Conservation (phyloP, 2,113 vertebrate species). For the Sterrhoptilus dennistouni region DNA sequence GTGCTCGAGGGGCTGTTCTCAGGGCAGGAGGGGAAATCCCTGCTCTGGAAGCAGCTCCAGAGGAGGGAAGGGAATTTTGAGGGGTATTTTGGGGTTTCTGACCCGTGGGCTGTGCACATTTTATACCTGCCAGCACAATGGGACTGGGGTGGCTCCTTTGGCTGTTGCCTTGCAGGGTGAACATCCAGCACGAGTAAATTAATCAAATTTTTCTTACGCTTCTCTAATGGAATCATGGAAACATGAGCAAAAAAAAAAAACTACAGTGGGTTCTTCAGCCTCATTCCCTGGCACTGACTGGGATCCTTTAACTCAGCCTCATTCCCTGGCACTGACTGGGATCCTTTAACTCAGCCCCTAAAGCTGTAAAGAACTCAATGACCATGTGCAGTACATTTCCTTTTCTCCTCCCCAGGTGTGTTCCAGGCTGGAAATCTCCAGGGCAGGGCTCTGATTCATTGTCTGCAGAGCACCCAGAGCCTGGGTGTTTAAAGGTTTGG, state of each 20-base stretch:
- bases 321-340: background rate
- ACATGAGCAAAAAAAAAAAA: background rate
- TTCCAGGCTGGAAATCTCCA: background rate
- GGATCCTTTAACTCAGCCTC: background rate
- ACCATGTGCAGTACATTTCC: background rate
- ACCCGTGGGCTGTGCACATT: rapidly evolving
- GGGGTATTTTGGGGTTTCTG: background rate
- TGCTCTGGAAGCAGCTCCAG: background rate
- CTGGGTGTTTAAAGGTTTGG: background rate
- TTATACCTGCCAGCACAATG: background rate
- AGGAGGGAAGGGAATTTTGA: background rate
- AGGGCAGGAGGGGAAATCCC: background rate
- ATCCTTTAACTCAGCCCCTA: background rate
- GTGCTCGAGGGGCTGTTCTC: background rate
- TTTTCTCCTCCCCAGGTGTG: background rate
- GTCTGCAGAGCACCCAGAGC: background rate
- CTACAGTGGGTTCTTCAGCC: too few species aligned
- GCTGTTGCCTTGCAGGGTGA: background rate
- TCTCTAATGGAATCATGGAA: background rate
- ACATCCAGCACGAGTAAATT: background rate
- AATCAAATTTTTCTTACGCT: background rate
- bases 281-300: background rate
- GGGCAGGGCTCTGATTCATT: background rate
- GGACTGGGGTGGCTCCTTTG: background rate
- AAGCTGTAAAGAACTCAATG: background rate